These are phyloP conservation scores for Acleris emargana DNA, from an alignment of 2,888 invertebrate genomes.

Conservation along the genomic window DNA sequence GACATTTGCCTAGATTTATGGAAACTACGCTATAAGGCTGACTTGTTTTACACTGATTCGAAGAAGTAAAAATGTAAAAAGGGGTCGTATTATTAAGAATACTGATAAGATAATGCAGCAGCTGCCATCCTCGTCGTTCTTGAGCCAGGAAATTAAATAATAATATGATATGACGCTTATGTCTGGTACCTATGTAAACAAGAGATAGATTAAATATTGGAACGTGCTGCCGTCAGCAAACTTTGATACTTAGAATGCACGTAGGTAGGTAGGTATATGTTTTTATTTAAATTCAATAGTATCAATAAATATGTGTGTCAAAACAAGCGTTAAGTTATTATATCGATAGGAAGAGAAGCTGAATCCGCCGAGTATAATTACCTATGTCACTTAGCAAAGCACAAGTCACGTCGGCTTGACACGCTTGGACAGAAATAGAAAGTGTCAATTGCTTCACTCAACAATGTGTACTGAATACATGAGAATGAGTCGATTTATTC, in stretches of 20 bases:
- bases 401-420: slow-evolving; percentile 56
- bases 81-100: too few species aligned
- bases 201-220: too few species aligned
- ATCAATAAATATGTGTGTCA: slow-evolving; percentile 21
- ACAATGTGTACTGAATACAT: slow-evolving; percentile 60
- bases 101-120: too few species aligned
- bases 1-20: slow-evolving; percentile 52
- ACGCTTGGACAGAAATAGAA: slow-evolving; percentile 72
- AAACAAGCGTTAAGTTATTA: slow-evolving; percentile 33
- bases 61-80: neutral
- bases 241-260: too few species aligned
- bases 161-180: too few species aligned
- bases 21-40: neutral
- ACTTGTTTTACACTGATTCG: slow-evolving; percentile 9
- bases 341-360: slow-evolving; percentile 31
- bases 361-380: slow-evolving; percentile 53
- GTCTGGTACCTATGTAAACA: too few species aligned
- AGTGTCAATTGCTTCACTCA: slow-evolving; percentile 67
- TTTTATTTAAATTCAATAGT: neutral
- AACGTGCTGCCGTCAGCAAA: too few species aligned
- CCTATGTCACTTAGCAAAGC: slow-evolving; percentile 62
- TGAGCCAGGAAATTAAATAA: too few species aligned
- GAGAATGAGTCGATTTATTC: slow-evolving; percentile 47
- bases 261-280: neutral
- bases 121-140: too few species aligned